Conservation (phyloP, 2,797 vertebrate species). For the Tenualosa thibaudeaui region DNA sequence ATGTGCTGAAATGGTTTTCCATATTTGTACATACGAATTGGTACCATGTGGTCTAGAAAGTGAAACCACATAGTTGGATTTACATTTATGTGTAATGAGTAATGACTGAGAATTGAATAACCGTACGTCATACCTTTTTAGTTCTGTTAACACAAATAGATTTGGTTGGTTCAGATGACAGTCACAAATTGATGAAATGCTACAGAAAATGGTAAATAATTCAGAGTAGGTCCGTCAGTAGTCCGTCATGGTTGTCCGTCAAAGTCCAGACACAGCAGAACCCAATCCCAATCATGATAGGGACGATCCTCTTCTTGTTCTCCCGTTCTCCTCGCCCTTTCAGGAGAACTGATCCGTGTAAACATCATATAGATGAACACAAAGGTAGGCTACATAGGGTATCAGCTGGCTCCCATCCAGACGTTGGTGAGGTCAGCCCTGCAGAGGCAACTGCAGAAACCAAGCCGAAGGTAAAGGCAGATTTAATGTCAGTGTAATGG, state of each 20-base stretch:
- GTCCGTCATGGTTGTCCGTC: neutral
- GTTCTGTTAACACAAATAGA: too few species aligned
- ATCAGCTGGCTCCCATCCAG: slow-evolving; percentile 1
- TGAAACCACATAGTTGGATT: too few species aligned
- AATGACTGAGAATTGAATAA: too few species aligned
- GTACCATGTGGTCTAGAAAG: too few species aligned
- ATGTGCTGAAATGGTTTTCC: too few species aligned
- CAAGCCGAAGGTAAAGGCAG: neutral
- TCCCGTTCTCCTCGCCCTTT: neutral
- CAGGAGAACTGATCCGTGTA: neutral
- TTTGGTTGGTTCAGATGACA: too few species aligned
- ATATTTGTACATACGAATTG: too few species aligned
- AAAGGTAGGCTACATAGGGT: neutral
- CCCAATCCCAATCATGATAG: slow-evolving; percentile 12
- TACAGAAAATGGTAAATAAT: too few species aligned
- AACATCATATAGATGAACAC: slow-evolving; percentile 1
- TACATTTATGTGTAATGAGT: too few species aligned
- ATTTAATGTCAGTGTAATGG: neutral
- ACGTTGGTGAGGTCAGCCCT: neutral
- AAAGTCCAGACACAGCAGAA: neutral
- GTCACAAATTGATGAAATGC: too few species aligned
- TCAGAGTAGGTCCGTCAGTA: too few species aligned
- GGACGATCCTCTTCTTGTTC: neutral
- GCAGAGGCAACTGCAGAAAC: neutral
- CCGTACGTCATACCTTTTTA: too few species aligned